A percentile compares a stretch with the other conserved stretches of the same genome.
phyloP scores from a whole-genome alignment of 2,113 vertebrate genomes.

The Chascanopsetta lugubris region DNA sequence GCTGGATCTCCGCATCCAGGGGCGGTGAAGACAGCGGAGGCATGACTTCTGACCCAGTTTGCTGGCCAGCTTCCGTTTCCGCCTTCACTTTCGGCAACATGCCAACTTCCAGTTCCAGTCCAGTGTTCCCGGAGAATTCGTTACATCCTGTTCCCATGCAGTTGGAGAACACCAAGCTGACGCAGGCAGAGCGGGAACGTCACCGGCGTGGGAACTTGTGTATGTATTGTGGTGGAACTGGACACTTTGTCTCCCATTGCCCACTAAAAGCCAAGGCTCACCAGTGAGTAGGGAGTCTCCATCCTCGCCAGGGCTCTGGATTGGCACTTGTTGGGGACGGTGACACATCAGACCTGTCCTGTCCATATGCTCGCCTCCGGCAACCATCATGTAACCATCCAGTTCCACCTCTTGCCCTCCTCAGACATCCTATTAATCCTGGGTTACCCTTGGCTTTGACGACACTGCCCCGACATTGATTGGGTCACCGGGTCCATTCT shows the following conservation, averaged over 20 bases:
- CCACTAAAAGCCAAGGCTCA: background rate
- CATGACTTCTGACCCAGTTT: too few relatives aligned
- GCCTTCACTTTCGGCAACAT: too few relatives aligned
- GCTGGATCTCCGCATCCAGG: background rate
- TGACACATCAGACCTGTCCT: background rate
- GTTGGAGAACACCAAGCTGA: background rate
- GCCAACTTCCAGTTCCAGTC: background rate
- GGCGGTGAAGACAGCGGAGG: background rate
- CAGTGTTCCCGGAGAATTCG: background rate
- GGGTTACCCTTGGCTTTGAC: background rate
- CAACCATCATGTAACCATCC: background rate
- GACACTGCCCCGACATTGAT: too few relatives aligned
- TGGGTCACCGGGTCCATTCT: too few relatives aligned
- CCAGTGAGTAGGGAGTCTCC: background rate
- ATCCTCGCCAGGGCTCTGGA: background rate
- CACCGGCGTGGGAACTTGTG: background rate
- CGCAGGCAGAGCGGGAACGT: background rate
- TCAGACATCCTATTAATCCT: background rate
- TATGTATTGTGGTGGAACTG: background rate
- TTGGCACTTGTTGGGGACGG: background rate
- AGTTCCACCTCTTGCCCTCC: background rate
- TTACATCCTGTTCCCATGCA: background rate
- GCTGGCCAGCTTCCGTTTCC: too few relatives aligned
- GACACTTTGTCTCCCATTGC: background rate
- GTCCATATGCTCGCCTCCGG: background rate